Evolutionary conservation across 2,888 invertebrate species (phyloP).

Genomic region (Rapana venosa): DNA sequence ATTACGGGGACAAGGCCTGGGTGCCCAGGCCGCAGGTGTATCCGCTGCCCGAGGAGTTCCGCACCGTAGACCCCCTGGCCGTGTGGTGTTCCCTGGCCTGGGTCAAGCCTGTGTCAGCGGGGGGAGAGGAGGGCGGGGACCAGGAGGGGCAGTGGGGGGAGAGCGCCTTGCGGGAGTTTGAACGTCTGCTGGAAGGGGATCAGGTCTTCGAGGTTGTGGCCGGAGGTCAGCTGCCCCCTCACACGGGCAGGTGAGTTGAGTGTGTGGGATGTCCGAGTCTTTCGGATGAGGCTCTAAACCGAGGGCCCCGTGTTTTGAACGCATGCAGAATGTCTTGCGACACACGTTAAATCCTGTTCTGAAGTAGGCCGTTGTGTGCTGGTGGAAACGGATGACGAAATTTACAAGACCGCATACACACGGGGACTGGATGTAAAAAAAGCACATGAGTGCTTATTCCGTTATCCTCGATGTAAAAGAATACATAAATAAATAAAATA

Average conservation of each 20-base stretch:
- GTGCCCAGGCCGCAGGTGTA: conserved; percentile 84
- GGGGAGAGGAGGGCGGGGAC: neutral
- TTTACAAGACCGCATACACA: too few relatives aligned
- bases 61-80: conserved; percentile 87
- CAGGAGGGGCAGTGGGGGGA: conserved; percentile 15
- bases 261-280: too few relatives aligned
- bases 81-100: conserved; percentile 89
- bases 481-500: too few relatives aligned
- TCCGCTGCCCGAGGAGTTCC: conserved; percentile 85
- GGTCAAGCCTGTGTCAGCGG: conserved; percentile 54
- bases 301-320: too few relatives aligned
- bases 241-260: neutral
- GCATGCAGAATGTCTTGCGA: too few relatives aligned
- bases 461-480: too few relatives aligned
- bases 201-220: conserved; percentile 28
- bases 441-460: too few relatives aligned
- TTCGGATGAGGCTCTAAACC: too few relatives aligned
- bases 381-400: too few relatives aligned
- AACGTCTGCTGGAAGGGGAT: conserved; percentile 28
- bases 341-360: too few relatives aligned
- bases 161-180: conserved; percentile 34
- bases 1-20: conserved; percentile 91
- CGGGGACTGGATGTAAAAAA: too few relatives aligned
- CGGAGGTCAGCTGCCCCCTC: neutral
- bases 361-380: too few relatives aligned